Base-by-base conservation (phyloP, 1,140 invertebrate species). In the Trissolcus basalis region DNA sequence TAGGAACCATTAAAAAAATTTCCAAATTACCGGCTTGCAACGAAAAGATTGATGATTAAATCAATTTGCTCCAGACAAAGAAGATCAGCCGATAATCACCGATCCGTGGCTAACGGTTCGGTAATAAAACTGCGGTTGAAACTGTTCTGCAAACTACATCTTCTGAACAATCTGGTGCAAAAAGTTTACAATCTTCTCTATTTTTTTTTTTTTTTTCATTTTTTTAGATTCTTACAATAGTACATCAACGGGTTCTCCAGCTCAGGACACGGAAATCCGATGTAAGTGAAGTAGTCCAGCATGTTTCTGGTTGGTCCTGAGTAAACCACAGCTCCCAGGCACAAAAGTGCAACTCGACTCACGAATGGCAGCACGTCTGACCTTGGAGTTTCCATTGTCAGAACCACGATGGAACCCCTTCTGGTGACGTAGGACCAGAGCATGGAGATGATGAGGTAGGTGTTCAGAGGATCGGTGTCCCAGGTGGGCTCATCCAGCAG, bases 231-330 rank as follows among this genome's bases (percentile, higher is more conserved):
- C 94, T 93, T 90, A 96, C 94, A 87, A 85, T 97, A 97, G 88
- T 97, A 97, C 95, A 97, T 97, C 0, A 97, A 87, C 0, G 96
- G 96, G 85, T 97, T 97, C 85, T 97, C 96, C 44, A 97, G 85
- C 84, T 97, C 94, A 0, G 96, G 96, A 87, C 96, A 97, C 0
- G 96, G 96, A 82, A 97, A 97, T 7, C 96, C 96, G 76, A 97
- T 96, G 47, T 92, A 93, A 35, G 94, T 92, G 83, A 97, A 97
- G 82, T 97, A 97, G 78, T 97, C 96, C 44, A 97, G 86, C 91
- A 97, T 95, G 78, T 94, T 93, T 35, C 95, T 90, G 0, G 96
- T 97, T 5, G 94, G 94, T 2, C 96, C 96, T 0, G 95, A 94
- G 81, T 97, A 97, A 0, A 97, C 95, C 10, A 97, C 93, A 77